These are phyloP conservation scores for Chrysemys picta DNA, from an alignment of 2,113 vertebrate genomes.

Conservation along the genomic window DNA sequence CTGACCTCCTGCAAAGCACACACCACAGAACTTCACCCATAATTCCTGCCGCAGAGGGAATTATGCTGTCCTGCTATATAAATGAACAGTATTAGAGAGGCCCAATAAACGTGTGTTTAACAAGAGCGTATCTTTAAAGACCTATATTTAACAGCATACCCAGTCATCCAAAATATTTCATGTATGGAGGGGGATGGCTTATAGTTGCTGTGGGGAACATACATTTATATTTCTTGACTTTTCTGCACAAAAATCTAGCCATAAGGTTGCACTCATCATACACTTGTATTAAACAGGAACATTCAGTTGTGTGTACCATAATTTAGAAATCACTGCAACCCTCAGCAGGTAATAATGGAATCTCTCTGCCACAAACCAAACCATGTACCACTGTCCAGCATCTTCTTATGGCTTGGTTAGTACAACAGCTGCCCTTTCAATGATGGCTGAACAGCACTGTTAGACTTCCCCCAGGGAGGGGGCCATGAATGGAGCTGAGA, in stretches of 20 bases:
- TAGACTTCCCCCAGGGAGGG: neutral
- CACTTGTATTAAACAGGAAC: neutral
- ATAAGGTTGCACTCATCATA: neutral
- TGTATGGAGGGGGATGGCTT: neutral
- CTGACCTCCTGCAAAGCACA: conserved; percentile 7
- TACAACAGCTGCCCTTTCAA: neutral
- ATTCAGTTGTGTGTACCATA: neutral
- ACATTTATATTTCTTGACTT: neutral
- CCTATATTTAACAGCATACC: neutral
- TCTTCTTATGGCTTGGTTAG: neutral
- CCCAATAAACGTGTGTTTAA: neutral
- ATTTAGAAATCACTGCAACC: neutral
- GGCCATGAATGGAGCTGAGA: neutral
- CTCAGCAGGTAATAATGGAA: neutral
- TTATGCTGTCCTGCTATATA: neutral
- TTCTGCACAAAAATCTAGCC: neutral
- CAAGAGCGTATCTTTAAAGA: neutral
- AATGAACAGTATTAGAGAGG: neutral
- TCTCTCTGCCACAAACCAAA: neutral
- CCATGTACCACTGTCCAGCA: neutral
- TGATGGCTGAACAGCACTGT: neutral
- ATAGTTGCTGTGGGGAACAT: neutral
- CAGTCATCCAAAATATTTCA: neutral
- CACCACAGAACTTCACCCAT: neutral
- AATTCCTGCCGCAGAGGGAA: neutral